Conservation (phyloP, 2,113 vertebrate genomes). For the Passer montanus region DNA sequence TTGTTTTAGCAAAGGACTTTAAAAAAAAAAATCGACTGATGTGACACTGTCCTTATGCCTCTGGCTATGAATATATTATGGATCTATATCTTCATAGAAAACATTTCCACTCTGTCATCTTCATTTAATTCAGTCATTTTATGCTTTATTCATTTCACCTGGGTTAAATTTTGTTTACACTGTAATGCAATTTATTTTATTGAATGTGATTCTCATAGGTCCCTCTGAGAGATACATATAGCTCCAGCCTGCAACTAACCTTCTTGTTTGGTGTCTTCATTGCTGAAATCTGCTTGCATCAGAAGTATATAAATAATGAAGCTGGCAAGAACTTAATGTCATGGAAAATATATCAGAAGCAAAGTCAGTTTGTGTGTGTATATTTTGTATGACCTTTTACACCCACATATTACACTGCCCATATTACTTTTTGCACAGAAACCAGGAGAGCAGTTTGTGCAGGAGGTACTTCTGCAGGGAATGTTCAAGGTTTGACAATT, state of each 20-base stretch:
- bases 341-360: neutral
- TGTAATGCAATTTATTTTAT: neutral
- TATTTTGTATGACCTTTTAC: neutral
- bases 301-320: neutral
- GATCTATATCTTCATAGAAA: neutral
- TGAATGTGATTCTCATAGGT: neutral
- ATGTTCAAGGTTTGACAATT: neutral
- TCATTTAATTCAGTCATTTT: conserved; percentile 38
- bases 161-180: conserved; percentile 35
- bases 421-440: neutral
- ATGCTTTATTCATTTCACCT: conserved; percentile 31
- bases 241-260: neutral
- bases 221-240: neutral
- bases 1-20: neutral
- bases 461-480: neutral
- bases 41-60: neutral
- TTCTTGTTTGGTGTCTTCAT: neutral
- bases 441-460: neutral
- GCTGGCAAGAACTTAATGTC: neutral
- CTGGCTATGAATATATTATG: neutral
- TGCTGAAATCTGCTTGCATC: neutral
- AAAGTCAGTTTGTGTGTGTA: fast-evolving
- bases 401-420: neutral
- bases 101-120: neutral
- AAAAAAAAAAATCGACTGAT: neutral